A percentile compares a stretch with the other conserved stretches of the same genome.
Evolutionary conservation across 37 sponge, comb jelly and placozoan genomes (phyloP).

Genomic region (Axinella damicornis): DNA sequence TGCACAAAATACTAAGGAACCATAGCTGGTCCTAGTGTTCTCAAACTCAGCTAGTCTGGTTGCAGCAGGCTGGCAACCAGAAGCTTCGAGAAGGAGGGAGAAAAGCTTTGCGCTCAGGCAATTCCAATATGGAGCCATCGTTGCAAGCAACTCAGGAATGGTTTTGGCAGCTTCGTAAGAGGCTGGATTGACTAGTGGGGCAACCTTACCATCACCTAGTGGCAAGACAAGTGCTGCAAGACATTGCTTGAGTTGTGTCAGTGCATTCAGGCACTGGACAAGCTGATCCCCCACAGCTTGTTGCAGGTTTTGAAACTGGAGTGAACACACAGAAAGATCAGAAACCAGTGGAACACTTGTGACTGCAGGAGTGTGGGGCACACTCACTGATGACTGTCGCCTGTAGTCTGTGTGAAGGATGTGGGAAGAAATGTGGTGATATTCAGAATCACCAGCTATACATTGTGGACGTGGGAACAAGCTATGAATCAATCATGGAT

Average conservation of each 20-base stretch:
- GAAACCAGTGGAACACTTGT: too few species aligned
- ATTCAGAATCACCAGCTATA: too few species aligned
- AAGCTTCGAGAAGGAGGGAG: not conserved
- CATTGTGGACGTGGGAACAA: too few species aligned
- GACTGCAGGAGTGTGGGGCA: too few species aligned
- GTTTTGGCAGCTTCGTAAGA: not conserved
- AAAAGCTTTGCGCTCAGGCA: not conserved
- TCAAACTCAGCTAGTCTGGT: not conserved
- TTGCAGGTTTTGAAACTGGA: not conserved
- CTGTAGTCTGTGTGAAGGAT: too few species aligned
- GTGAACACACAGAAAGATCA: not conserved
- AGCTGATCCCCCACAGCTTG: not conserved
- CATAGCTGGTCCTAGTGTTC: not conserved
- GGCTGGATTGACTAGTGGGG: not conserved
- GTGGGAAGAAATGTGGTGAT: too few species aligned
- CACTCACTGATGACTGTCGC: too few species aligned
- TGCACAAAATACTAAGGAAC: not conserved
- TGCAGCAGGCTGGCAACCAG: not conserved
- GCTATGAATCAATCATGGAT: too few species aligned
- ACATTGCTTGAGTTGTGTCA: not conserved
- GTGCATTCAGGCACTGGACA: not conserved
- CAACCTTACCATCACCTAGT: constrained; percentile 2
- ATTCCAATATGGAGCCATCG: not conserved
- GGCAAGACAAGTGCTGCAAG: not conserved
- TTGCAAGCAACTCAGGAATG: not conserved